A percentile compares a stretch with the other conserved stretches of the same genome.
Evolutionary conservation across 1,140 invertebrate genomes (phyloP).

Genomic region (Lanistes nyassanus): DNA sequence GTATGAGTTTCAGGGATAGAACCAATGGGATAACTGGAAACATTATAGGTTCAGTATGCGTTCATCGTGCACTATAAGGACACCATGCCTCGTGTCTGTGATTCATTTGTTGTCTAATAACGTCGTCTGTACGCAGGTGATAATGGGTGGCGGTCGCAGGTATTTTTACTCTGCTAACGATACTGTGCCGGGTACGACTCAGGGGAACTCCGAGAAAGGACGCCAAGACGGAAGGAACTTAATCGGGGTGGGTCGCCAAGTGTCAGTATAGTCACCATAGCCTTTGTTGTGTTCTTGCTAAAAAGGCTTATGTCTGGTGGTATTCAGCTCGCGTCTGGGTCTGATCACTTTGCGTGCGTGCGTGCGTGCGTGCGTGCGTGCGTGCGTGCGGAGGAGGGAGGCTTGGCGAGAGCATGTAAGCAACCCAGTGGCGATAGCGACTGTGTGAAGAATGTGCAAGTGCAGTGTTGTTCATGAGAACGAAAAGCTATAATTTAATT

Average conservation of each 20-base stretch:
- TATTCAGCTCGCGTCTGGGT: not conserved
- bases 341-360: not conserved
- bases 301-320: no score
- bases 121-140: conserved; percentile 34
- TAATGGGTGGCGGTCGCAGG: conserved; percentile 50
- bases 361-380: conserved; percentile 82
- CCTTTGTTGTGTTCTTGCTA: no score
- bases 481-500: not conserved
- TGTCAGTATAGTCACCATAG: no score
- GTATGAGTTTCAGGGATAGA: no score
- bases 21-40: not conserved
- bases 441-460: conserved; percentile 63
- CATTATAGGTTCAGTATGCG: not conserved
- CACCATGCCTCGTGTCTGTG: not conserved
- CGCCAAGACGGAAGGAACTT: conserved; percentile 48
- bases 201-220: conserved; percentile 25
- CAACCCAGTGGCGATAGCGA: conserved; percentile 67
- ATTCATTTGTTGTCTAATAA: not conserved
- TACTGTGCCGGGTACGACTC: conserved; percentile 41
- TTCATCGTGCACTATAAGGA: not conserved
- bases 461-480: no score
- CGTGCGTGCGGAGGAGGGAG: conserved; percentile 20
- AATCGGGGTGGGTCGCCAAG: conserved; percentile 72
- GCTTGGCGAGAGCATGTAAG: not conserved
- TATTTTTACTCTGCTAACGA: conserved; percentile 41